phyloP scores from a whole-genome alignment of 2,797 vertebrate genomes.

The Momotus momota region DNA sequence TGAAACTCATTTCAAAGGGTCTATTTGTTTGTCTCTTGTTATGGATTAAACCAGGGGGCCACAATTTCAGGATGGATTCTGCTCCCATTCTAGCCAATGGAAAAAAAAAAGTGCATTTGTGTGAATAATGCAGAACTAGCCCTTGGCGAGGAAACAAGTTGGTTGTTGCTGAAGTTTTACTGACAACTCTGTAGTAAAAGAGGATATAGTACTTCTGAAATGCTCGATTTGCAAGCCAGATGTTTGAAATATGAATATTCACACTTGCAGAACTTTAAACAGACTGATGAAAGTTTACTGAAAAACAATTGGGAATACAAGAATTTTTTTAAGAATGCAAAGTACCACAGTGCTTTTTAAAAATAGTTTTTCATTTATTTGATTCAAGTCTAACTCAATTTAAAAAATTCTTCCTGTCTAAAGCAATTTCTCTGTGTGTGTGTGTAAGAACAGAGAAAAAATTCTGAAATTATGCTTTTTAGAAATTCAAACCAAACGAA shows the following conservation, averaged over 20 bases:
- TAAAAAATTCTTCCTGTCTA: constrained; percentile 69
- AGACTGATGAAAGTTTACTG: constrained; percentile 73
- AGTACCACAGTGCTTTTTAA: constrained; percentile 57
- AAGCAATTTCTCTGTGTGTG: constrained; percentile 36
- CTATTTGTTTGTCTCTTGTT: constrained; percentile 74
- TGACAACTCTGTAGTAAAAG: constrained; percentile 44
- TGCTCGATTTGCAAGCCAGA: constrained; percentile 78
- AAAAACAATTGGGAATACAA: constrained; percentile 67
- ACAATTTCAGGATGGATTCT: constrained; percentile 19
- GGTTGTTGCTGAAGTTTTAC: constrained; percentile 32
- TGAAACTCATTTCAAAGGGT: constrained; percentile 71
- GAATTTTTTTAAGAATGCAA: constrained; percentile 66
- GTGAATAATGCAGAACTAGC: background rate
- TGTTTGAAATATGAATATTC: constrained; percentile 79
- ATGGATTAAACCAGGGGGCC: constrained; percentile 24
- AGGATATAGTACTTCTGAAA: constrained; percentile 24
- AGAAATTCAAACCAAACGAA: constrained; percentile 40
- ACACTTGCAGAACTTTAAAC: constrained; percentile 75
- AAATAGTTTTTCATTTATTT: constrained; percentile 74
- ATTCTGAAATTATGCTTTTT: constrained; percentile 62
- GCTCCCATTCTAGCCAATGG: background rate
- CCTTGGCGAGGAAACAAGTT: constrained; percentile 69
- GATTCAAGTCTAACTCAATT: constrained; percentile 70
- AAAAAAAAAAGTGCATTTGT: background rate
- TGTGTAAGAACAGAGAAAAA: constrained; percentile 43